Evolutionary conservation across 2,113 vertebrate species (phyloP).

Genomic region (Gymnogyps californianus): DNA sequence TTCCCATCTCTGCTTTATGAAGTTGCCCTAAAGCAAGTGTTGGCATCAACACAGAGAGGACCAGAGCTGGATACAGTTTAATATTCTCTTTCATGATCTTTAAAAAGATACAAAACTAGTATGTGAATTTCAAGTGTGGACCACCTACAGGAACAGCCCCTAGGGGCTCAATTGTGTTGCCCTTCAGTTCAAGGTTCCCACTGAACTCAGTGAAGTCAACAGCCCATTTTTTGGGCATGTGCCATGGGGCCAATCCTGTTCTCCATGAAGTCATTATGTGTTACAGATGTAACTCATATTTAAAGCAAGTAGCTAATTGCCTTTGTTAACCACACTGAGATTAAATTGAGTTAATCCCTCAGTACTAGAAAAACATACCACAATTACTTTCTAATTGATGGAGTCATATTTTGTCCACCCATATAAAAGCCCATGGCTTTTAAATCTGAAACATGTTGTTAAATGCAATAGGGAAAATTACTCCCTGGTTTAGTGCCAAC

Average conservation of each 20-base stretch:
- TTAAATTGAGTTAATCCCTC: not conserved
- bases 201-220: not conserved
- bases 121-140: not conserved
- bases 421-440: not conserved
- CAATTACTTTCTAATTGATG: slow-evolving; percentile 43
- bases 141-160: not conserved
- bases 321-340: not conserved
- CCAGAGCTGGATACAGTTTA: not conserved
- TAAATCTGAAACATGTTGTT: slow-evolving; percentile 17
- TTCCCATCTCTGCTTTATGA: not conserved
- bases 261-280: not conserved
- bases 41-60: not conserved
- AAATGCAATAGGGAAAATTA: not conserved
- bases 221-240: not conserved
- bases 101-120: not conserved
- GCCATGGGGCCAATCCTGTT: not conserved
- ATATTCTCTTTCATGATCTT: not conserved
- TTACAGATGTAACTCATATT: not conserved
- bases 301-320: slow-evolving; percentile 23
- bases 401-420: not conserved
- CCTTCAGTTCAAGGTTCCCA: not conserved
- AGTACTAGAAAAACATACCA: not conserved
- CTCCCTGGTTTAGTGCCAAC: not conserved
- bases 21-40: not conserved
- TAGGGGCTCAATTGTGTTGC: rapidly evolving